Evolutionary conservation across 1,140 invertebrate genomes (phyloP).

Genomic region (Formica selysi): DNA sequence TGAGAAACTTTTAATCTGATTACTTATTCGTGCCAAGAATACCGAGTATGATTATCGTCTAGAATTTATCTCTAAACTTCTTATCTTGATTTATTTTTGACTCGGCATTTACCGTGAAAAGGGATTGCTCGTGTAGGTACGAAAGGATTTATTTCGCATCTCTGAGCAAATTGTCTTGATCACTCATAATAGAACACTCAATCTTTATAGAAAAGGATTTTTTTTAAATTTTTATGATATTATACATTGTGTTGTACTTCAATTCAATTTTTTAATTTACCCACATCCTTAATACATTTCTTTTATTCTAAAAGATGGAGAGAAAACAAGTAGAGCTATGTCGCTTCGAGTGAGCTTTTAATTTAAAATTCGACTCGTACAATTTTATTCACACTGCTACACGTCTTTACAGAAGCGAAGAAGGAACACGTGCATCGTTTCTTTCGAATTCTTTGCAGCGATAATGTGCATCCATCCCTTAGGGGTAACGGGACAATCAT

Average conservation of each 20-base stretch:
- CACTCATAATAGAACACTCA: not conserved
- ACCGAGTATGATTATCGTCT: constrained; percentile 59
- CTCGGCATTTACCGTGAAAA: constrained; percentile 36
- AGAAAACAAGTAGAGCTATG: not conserved
- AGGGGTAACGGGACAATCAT: constrained; percentile 13
- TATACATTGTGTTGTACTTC: too few species aligned
- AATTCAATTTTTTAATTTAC: too few species aligned
- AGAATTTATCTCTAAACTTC: constrained; percentile 70
- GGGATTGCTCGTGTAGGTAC: constrained; percentile 7
- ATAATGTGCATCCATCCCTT: constrained; percentile 23
- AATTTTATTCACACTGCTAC: not conserved
- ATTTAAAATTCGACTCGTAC: constrained; percentile 25
- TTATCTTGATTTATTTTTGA: constrained; percentile 57
- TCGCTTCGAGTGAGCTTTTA: constrained; percentile 28
- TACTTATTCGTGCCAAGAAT: constrained; percentile 48
- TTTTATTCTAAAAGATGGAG: not conserved
- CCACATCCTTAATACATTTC: too few species aligned
- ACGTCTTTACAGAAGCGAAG: constrained; percentile 19
- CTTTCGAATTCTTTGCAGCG: constrained; percentile 33
- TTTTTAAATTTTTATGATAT: too few species aligned
- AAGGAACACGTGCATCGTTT: not conserved
- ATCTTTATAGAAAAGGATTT: not conserved
- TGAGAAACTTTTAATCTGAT: constrained; percentile 70
- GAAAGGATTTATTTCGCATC: constrained; percentile 41
- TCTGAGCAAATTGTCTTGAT: constrained; percentile 51